phyloP scores from a whole-genome alignment of 2,113 vertebrate genomes.

The Petroica traversi region DNA sequence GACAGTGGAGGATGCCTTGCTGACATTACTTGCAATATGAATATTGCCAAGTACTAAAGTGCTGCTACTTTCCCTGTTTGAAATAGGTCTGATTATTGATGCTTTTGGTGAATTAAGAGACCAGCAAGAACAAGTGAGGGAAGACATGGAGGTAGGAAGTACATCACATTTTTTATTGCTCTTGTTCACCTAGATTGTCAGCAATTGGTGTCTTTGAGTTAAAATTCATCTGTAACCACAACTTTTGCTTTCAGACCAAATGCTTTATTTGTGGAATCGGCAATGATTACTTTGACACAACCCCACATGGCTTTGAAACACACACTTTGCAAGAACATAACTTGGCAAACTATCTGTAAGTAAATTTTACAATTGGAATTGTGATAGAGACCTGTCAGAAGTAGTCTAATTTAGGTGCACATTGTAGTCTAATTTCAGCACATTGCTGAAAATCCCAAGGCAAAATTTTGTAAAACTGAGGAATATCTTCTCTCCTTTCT shows the following conservation, averaged over 20 bases:
- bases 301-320: constrained; percentile 96
- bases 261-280: constrained; percentile 99
- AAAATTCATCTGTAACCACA: neutral
- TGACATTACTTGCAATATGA: neutral
- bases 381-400: neutral
- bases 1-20: neutral
- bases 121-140: constrained; percentile 97
- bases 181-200: neutral
- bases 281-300: constrained; percentile 98
- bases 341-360: constrained; percentile 98
- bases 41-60: neutral
- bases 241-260: constrained; percentile 85
- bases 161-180: neutral
- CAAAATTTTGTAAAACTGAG: neutral
- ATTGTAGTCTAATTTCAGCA: neutral
- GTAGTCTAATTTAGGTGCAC: neutral
- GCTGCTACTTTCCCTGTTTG: neutral
- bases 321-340: constrained; percentile 99
- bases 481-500: neutral
- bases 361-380: constrained; percentile 45
- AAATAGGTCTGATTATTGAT: constrained; percentile 95
- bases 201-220: neutral
- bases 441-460: neutral
- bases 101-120: constrained; percentile 97
- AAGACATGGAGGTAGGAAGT: constrained; percentile 93